Conservation (phyloP, 2,888 invertebrate species). For the Trichogramma dendrolimi region DNA sequence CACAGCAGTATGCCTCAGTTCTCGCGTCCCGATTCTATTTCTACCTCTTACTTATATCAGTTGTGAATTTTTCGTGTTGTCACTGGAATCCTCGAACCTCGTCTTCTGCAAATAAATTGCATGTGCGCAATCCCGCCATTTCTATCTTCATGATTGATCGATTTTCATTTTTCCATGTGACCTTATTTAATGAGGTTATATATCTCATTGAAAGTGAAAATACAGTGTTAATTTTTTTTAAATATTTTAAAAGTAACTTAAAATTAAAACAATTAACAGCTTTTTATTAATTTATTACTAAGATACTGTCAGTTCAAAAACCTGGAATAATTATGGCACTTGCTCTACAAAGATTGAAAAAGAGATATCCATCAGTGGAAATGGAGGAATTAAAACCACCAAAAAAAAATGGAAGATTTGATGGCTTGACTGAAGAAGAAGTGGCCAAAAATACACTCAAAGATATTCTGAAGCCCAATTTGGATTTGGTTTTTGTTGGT, state of each 20-base stretch:
- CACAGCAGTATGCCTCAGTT: no score
- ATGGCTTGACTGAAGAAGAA: conserved; percentile 45
- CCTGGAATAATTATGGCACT: conserved; percentile 36
- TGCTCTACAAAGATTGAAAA: conserved; percentile 40
- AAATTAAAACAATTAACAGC: neutral
- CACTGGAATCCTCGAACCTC: no score
- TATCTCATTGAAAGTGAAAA: neutral
- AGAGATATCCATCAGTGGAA: conserved; percentile 25
- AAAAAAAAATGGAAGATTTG: conserved; percentile 41
- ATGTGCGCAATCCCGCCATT: no score
- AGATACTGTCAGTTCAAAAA: neutral
- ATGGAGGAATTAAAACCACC: conserved; percentile 25
- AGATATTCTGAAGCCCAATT: conserved; percentile 40
- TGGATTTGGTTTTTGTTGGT: conserved; percentile 47
- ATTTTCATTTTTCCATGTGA: no score
- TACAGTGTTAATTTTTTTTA: neutral
- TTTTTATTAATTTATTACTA: conserved; percentile 1
- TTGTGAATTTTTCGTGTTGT: no score
- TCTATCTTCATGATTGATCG: no score
- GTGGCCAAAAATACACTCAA: conserved; percentile 40
- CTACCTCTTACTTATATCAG: no score
- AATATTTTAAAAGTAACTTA: neutral
- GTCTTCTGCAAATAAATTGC: no score
- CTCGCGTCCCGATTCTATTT: no score
- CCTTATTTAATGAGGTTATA: no score